Base-by-base conservation (phyloP, 1,140 invertebrate species). In the Oncopeltus fasciatus region DNA sequence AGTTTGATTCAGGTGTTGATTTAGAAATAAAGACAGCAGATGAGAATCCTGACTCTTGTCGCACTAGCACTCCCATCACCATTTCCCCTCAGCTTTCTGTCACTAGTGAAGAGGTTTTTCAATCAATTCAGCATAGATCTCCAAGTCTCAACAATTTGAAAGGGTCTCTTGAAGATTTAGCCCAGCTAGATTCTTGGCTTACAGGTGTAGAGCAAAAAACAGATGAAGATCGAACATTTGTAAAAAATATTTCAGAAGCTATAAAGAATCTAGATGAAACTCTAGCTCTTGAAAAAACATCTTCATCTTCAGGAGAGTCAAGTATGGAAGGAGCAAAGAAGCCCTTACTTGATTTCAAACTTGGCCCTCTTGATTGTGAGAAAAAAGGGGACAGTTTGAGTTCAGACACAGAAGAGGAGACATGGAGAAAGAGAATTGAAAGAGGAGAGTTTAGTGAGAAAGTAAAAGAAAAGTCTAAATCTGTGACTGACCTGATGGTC, bases 401-500 rank as follows among this genome's bases (percentile, higher is more conserved):
- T 28, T 81, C 81, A 21, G 81, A 83, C 68, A 82, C 81, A 2
- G 83, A 84, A 70, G 83, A 85, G 66, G 83, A 85, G 66, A 81
- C 79, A 63, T 84, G 81, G 80, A 74, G 77, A 33, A 75, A 74
- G 33, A 75, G 80, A 65, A 78, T 84, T 21, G 82, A 84, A 71
- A 72, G 78, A 51, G 82, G 81, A 3, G 80, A 80, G 57, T 83
- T 84, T 62, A 79, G 81, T 0, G 81, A 84, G 69, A 83, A 85
- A 71, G 83, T 85, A 0, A 79, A 81, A 63, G 77, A 83, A 59
- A 86, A 86, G 70, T 86, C 83, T 0, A 81, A 81, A 71, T 85
- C 83, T 58, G 83, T 85, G 1, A 82, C 84, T 20, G 83, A 86
- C 75, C 72, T 86, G 21, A 85, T 87, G 83, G 75, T 85, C n/a